Percentiles rank a stretch among this genome's conserved stretches.
Conservation (phyloP, 2,888 invertebrate species). For the Ennomos erosarius region DNA sequence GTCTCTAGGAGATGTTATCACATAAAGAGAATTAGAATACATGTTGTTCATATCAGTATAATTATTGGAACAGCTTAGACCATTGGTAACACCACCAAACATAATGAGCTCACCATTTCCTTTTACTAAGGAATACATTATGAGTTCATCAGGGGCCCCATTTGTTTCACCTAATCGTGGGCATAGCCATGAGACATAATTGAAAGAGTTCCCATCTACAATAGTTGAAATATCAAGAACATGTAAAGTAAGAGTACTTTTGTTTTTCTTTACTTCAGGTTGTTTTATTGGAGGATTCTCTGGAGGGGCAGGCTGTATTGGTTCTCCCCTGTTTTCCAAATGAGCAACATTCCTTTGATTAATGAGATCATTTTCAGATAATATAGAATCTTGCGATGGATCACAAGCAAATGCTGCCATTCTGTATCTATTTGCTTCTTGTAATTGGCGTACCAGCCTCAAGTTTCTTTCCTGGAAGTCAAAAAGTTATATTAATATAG, state of each 20-base stretch:
- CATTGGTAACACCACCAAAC: constrained; percentile 98
- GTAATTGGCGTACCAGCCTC: constrained; percentile 78
- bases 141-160: constrained; percentile 94
- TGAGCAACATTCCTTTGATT: constrained; percentile 79
- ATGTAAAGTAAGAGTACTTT: constrained; percentile 91
- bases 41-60: constrained; percentile 85
- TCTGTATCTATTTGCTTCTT: constrained; percentile 80
- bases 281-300: constrained; percentile 64
- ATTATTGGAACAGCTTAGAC: constrained; percentile 85
- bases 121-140: constrained; percentile 94
- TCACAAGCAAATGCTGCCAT: constrained; percentile 84
- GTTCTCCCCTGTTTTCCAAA: constrained; percentile 71
- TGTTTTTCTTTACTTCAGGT: constrained; percentile 84
- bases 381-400: constrained; percentile 58
- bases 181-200: constrained; percentile 88
- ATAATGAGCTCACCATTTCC: constrained; percentile 97
- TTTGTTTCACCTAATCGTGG: constrained; percentile 87
- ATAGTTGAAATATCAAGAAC: constrained; percentile 93
- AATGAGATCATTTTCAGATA: constrained; percentile 77
- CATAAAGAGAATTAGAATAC: constrained; percentile 92
- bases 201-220: constrained; percentile 86
- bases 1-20: constrained; percentile 89
- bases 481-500: constrained; percentile 16
- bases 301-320: constrained; percentile 55
- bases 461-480: constrained; percentile 76